Evolutionary conservation across 2,113 vertebrate genomes (phyloP).

Genomic region (Hippocampus zosterae): DNA sequence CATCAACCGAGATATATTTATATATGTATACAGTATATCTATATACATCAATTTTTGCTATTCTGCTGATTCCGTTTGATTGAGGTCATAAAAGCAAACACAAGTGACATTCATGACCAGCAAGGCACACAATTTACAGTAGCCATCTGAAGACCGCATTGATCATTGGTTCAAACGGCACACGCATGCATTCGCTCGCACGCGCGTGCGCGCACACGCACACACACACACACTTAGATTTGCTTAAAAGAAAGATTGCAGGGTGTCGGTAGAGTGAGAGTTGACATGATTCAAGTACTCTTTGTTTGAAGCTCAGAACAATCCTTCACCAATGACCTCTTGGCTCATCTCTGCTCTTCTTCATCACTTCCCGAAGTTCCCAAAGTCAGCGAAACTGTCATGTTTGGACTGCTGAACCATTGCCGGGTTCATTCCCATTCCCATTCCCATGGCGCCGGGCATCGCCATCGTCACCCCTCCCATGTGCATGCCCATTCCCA

Average conservation of each 20-base stretch:
- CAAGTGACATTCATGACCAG: slow-evolving; percentile 32
- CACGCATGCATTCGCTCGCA: slow-evolving; percentile 28
- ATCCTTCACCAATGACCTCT: slow-evolving; percentile 78
- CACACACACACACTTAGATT: slow-evolving; percentile 38
- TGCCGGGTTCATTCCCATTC: slow-evolving; percentile 75
- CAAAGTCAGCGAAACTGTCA: slow-evolving; percentile 97
- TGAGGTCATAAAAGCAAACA: slow-evolving; percentile 60
- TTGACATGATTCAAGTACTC: slow-evolving; percentile 76
- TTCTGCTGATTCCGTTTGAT: slow-evolving; percentile 58
- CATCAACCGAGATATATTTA: slow-evolving; percentile 37
- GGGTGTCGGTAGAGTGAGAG: slow-evolving; percentile 51
- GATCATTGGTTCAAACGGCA: slow-evolving; percentile 60
- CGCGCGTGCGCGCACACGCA: slow-evolving; percentile 30
- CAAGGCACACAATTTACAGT: slow-evolving; percentile 21
- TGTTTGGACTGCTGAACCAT: slow-evolving; percentile 86
- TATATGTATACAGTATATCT: neutral
- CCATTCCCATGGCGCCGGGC: slow-evolving; percentile 75
- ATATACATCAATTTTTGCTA: slow-evolving; percentile 40
- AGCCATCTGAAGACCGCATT: slow-evolving; percentile 30
- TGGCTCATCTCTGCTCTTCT: slow-evolving; percentile 43
- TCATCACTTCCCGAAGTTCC: slow-evolving; percentile 94
- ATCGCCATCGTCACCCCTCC: slow-evolving; percentile 82
- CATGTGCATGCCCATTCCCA: slow-evolving; percentile 85
- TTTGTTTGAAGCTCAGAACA: slow-evolving; percentile 84
- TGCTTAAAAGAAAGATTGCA: slow-evolving; percentile 45